These are phyloP conservation scores for Atethmia centrago DNA, from an alignment of 2,888 invertebrate species.

Conservation along the genomic window DNA sequence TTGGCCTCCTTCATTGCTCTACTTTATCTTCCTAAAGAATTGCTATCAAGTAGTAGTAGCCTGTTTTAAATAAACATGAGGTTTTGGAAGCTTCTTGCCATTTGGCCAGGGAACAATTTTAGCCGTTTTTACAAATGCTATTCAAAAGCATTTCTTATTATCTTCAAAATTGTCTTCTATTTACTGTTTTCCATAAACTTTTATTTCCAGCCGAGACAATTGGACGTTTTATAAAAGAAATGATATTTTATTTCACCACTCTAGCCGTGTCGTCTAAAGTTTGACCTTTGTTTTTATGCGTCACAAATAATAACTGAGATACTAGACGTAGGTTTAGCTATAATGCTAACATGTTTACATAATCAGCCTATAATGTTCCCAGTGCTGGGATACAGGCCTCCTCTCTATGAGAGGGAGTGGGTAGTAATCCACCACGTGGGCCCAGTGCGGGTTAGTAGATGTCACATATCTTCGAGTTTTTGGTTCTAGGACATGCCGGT, in stretches of 20 bases:
- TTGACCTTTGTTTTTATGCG: constrained; percentile 72
- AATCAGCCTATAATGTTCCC: no score
- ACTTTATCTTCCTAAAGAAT: constrained; percentile 3
- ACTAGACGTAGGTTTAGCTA: constrained; percentile 61
- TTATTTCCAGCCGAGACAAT: constrained; percentile 70
- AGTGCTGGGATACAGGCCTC: no score
- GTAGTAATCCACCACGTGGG: no score
- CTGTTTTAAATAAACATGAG: constrained; percentile 74
- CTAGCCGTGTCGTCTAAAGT: constrained; percentile 73
- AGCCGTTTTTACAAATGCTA: constrained; percentile 68
- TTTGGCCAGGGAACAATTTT: constrained; percentile 66
- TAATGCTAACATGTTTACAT: constrained; percentile 10
- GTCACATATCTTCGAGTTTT: no score
- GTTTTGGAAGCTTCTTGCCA: constrained; percentile 74
- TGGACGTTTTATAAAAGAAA: constrained; percentile 76
- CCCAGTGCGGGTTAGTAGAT: no score
- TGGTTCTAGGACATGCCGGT: no score
- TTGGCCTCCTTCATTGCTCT: neutral
- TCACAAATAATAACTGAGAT: constrained; percentile 67
- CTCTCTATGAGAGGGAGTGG: no score
- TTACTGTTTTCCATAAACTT: constrained; percentile 73
- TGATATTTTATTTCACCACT: constrained; percentile 78
- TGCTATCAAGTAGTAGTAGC: constrained; percentile 74
- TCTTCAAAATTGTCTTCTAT: constrained; percentile 68
- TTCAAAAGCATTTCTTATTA: constrained; percentile 64